Conservation (phyloP, 2,113 vertebrate species). For the Centrocercus urophasianus region DNA sequence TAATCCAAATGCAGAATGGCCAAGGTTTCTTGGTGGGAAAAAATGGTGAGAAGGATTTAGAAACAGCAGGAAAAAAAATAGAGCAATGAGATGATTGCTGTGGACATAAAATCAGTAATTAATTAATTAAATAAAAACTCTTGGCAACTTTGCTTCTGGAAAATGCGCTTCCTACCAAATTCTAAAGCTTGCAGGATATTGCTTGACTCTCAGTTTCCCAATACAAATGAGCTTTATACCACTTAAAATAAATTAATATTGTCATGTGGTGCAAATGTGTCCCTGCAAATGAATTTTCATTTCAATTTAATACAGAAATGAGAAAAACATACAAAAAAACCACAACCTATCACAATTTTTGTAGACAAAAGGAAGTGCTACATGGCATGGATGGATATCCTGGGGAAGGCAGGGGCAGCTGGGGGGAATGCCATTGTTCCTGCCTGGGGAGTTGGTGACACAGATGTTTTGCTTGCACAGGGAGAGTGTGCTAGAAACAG, state of each 20-base stretch:
- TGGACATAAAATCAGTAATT: neutral
- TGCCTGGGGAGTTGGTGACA: accelerated
- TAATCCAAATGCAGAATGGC: neutral
- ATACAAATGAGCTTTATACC: neutral
- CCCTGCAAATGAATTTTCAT: neutral
- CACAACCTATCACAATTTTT: neutral
- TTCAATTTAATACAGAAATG: too few relatives aligned
- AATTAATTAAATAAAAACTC: neutral
- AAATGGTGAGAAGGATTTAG: neutral
- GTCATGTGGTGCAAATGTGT: neutral
- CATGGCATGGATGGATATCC: neutral
- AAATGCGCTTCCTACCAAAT: neutral
- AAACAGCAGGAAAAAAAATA: neutral
- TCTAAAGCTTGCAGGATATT: neutral
- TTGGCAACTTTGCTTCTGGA: neutral
- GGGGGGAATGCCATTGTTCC: neutral
- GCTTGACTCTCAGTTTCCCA: neutral
- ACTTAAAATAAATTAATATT: neutral
- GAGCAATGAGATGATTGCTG: neutral
- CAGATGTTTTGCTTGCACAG: neutral
- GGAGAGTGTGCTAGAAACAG: neutral
- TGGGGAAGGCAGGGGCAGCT: neutral
- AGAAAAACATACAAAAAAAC: neutral
- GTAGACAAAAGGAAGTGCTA: neutral
- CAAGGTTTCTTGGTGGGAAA: neutral